A percentile compares a stretch with the other conserved stretches of the same genome.
Conservation (phyloP, 2,113 vertebrate species). For the Entomyzon cyanotis region DNA sequence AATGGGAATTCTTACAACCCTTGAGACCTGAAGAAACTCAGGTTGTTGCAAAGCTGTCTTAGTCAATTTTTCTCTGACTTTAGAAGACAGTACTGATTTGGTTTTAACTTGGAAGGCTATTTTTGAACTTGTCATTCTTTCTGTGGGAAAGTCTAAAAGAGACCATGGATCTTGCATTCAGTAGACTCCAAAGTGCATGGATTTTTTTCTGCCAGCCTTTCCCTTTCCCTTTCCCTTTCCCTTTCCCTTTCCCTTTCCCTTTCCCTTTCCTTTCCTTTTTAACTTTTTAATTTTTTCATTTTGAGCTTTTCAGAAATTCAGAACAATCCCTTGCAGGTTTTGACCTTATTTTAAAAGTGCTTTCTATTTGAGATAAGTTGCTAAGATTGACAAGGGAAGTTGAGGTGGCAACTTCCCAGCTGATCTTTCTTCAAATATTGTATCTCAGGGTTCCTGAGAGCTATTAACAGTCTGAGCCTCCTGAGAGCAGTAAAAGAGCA, state of each 20-base stretch:
- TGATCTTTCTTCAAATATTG: constrained; percentile 44
- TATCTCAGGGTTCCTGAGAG: constrained; percentile 9
- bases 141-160: background rate
- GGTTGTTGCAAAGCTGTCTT: background rate
- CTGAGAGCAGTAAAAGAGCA: constrained; percentile 5
- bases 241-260: background rate
- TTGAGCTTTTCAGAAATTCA: background rate
- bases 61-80: background rate
- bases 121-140: background rate
- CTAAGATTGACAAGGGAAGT: background rate
- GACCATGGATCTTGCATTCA: background rate
- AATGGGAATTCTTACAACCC: background rate
- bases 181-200: background rate
- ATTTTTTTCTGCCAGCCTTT: background rate
- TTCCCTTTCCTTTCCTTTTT: background rate
- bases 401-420: background rate
- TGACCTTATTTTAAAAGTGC: background rate
- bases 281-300: background rate
- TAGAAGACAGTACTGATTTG: background rate
- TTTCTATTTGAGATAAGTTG: background rate
- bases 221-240: background rate
- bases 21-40: background rate
- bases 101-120: background rate
- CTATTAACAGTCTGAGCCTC: constrained; percentile 17
- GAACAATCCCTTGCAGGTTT: background rate